These are phyloP conservation scores for Myripristis jacobus DNA, from an alignment of 2,797 vertebrate species.

Conservation along the genomic window DNA sequence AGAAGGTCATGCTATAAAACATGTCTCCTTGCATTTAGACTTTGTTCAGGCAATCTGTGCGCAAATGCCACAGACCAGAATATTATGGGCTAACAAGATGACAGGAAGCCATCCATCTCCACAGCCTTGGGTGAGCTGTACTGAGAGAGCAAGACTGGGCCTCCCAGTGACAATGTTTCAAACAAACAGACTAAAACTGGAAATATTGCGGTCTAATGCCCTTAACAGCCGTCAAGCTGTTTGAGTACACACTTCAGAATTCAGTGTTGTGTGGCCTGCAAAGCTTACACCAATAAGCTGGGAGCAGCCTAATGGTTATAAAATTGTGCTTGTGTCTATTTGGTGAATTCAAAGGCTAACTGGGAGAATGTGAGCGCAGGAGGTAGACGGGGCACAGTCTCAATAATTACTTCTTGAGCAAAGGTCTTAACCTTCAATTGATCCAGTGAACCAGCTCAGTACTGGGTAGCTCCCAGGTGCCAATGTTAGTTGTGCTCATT, in stretches of 20 bases:
- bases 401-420: not conserved
- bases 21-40: constrained; percentile 71
- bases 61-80: constrained; percentile 61
- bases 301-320: not conserved
- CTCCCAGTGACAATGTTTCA: constrained; percentile 17
- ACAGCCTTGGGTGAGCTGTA: constrained; percentile 22
- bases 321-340: not conserved
- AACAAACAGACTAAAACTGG: constrained; percentile 14
- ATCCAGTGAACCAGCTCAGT: no score
- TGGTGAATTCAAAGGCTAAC: not conserved
- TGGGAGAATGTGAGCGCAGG: not conserved
- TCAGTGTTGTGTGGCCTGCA: no score
- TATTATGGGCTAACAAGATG: constrained; percentile 44
- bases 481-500: no score
- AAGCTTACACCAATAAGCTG: no score
- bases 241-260: not conserved
- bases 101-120: constrained; percentile 44
- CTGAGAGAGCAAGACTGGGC: constrained; percentile 3
- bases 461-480: no score
- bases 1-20: constrained; percentile 76
- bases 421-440: not conserved
- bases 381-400: not conserved
- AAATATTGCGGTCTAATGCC: not conserved
- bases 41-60: constrained; percentile 37
- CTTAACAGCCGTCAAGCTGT: not conserved